Conservation (phyloP, 2,797 vertebrate species). For the Malacoraja senta region DNA sequence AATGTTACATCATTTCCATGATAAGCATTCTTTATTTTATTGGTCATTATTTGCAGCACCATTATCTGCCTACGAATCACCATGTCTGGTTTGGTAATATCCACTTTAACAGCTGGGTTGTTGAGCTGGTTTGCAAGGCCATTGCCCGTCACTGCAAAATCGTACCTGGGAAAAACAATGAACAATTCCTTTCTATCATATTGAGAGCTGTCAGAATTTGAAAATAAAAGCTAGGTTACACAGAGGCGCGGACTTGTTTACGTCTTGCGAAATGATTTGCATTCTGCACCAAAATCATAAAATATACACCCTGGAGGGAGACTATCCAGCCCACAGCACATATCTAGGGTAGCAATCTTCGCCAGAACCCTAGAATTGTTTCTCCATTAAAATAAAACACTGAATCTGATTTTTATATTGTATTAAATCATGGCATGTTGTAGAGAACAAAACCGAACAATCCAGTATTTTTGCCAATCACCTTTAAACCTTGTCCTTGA, state of each 20-base stretch:
- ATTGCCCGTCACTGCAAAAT: slow-evolving; percentile 68
- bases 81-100: slow-evolving; percentile 81
- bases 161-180: slow-evolving; percentile 9
- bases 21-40: slow-evolving; percentile 82
- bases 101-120: slow-evolving; percentile 92
- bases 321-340: background rate
- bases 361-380: background rate
- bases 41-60: slow-evolving; percentile 81
- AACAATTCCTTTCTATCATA: background rate
- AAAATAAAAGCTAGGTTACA: background rate
- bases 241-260: background rate
- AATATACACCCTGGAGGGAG: background rate
- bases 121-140: slow-evolving; percentile 86
- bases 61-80: slow-evolving; percentile 85
- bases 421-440: background rate
- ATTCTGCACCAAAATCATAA: background rate
- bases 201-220: background rate
- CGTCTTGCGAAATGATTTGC: background rate
- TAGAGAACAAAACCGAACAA: background rate
- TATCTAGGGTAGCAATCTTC: background rate
- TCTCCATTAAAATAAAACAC: background rate
- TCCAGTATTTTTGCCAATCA: background rate
- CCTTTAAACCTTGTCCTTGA: background rate
- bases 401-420: background rate
- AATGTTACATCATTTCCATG: slow-evolving; percentile 81